Conservation (phyloP, 2,113 vertebrate species). For the Epinephelus cyanopodus region DNA sequence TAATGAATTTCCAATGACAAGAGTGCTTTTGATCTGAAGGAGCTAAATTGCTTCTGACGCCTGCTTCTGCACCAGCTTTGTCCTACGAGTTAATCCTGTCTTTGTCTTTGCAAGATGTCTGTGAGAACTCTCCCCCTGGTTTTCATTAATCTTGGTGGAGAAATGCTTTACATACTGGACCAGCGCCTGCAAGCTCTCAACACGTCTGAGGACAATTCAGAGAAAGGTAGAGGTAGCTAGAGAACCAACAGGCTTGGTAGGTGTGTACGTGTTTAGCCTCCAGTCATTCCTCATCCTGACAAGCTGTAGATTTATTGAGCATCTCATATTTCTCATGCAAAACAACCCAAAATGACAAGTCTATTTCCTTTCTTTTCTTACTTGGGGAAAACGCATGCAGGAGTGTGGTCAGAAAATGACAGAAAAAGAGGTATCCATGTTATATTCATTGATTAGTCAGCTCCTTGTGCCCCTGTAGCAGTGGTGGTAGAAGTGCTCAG, state of each 20-base stretch:
- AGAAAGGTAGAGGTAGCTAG: constrained; percentile 86
- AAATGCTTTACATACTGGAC: constrained; percentile 96
- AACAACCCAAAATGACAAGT: not conserved
- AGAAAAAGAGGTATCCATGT: constrained; percentile 91
- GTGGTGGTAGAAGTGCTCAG: not conserved
- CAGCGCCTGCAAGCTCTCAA: constrained; percentile 90
- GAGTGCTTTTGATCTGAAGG: not conserved
- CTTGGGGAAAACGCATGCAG: constrained; percentile 79
- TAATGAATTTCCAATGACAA: constrained; percentile 28
- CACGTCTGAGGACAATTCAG: constrained; percentile 88
- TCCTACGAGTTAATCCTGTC: constrained; percentile 20
- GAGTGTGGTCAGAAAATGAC: constrained; percentile 95
- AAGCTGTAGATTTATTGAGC: constrained; percentile 17
- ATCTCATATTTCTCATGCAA: not conserved
- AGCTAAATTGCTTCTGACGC: not conserved
- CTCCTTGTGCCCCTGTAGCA: not conserved
- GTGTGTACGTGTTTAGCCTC: constrained; percentile 1
- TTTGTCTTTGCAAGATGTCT: constrained; percentile 84
- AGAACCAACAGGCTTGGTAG: not conserved
- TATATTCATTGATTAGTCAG: not conserved
- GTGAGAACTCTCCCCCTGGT: constrained; percentile 89
- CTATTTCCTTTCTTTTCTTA: constrained; percentile 16
- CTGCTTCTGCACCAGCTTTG: constrained; percentile 5
- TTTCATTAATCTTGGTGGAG: constrained; percentile 93
- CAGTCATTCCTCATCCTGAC: not conserved